Evolutionary conservation across 2,888 invertebrate species (phyloP).

Genomic region (Sesia bembeciformis): DNA sequence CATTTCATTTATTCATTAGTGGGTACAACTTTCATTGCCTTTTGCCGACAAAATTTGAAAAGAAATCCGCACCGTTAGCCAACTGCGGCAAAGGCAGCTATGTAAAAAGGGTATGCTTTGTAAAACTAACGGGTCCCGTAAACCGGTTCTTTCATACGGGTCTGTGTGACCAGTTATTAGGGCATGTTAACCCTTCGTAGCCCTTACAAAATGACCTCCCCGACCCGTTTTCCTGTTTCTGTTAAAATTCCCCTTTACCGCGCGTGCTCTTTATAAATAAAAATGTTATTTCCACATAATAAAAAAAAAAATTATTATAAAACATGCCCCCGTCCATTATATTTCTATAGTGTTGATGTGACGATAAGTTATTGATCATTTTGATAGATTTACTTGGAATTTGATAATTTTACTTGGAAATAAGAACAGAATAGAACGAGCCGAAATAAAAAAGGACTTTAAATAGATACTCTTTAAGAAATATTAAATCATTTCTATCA

Average conservation of each 20-base stretch:
- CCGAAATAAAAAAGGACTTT: too few relatives aligned
- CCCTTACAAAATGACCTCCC: conserved; percentile 47
- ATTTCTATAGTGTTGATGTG: conserved; percentile 35
- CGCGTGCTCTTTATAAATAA: conserved; percentile 47
- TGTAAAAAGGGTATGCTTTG: not conserved
- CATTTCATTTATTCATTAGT: too few relatives aligned
- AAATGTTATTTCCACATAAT: conserved; percentile 50
- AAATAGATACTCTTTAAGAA: too few relatives aligned
- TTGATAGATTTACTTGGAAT: not conserved
- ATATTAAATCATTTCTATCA: too few relatives aligned
- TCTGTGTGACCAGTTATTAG: conserved; percentile 50
- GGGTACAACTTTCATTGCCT: too few relatives aligned
- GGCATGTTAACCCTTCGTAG: conserved; percentile 57
- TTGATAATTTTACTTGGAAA: too few relatives aligned
- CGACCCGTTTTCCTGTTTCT: conserved; percentile 53
- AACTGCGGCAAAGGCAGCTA: not conserved
- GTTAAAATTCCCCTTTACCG: conserved; percentile 35
- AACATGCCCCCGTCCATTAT: conserved; percentile 37
- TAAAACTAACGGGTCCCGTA: not conserved
- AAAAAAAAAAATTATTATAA: conserved; percentile 46
- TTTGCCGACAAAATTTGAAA: not conserved
- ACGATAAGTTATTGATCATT: conserved; percentile 34
- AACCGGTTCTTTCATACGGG: conserved; percentile 12
- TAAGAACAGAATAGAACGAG: too few relatives aligned
- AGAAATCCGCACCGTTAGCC: conserved; percentile 7